Evolutionary conservation across 1,140 invertebrate genomes (phyloP).

Genomic region (Caenorhabditis briggsae): DNA sequence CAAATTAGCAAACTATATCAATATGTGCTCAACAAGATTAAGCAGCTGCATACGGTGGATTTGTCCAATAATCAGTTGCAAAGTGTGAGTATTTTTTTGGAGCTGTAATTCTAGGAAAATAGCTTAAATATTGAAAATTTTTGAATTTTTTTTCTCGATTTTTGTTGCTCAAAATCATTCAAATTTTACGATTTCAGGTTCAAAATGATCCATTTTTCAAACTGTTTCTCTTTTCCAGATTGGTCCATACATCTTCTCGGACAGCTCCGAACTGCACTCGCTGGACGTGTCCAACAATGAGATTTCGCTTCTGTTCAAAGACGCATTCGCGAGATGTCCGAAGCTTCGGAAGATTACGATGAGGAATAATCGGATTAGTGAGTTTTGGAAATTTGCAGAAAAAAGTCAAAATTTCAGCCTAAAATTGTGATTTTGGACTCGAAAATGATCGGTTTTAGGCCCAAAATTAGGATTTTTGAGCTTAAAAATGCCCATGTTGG

Average conservation of each 20-base stretch:
- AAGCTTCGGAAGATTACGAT: conserved; percentile 70
- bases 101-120: not conserved
- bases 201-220: not conserved
- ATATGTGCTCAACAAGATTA: conserved; percentile 73
- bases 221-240: conserved; percentile 23
- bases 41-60: conserved; percentile 68
- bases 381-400: conserved; percentile 43
- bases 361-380: conserved; percentile 66
- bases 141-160: not conserved
- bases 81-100: conserved; percentile 39
- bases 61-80: conserved; percentile 69
- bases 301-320: conserved; percentile 66
- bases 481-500: no score
- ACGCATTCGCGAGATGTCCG: conserved; percentile 74
- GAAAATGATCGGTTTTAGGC: no score
- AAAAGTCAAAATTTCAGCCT: not conserved
- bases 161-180: no score
- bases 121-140: not conserved
- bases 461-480: no score
- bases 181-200: not conserved
- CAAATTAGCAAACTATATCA: conserved; percentile 71
- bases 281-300: conserved; percentile 68
- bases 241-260: conserved; percentile 73
- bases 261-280: conserved; percentile 66
- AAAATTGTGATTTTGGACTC: no score